Conservation (phyloP, 2,113 vertebrate species). For the Emydocephalus ijimae region DNA sequence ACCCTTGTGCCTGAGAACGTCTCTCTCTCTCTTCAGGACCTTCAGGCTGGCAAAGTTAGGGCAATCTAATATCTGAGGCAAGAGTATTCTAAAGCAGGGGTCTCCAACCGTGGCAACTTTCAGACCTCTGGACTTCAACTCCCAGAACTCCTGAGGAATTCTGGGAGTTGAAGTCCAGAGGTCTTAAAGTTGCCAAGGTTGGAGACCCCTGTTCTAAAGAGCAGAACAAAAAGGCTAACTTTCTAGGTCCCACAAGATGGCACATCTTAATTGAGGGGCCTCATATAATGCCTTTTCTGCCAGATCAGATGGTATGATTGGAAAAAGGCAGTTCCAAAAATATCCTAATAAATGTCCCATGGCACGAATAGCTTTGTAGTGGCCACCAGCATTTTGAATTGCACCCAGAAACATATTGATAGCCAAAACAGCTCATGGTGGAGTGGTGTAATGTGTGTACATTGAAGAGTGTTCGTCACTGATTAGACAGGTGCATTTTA, state of each 20-base stretch:
- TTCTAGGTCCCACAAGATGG: neutral
- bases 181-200: too few species aligned
- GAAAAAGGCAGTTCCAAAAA: neutral
- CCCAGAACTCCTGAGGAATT: too few species aligned
- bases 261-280: neutral
- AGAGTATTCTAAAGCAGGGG: neutral
- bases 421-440: neutral
- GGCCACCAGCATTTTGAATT: neutral
- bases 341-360: neutral
- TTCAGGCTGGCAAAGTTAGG: neutral
- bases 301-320: neutral
- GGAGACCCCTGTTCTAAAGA: neutral
- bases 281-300: neutral
- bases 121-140: too few species aligned
- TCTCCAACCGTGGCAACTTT: too few species aligned
- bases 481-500: neutral
- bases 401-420: neutral
- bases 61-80: neutral
- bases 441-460: neutral
- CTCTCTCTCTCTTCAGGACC: neutral
- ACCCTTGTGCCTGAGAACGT: neutral
- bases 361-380: neutral
- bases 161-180: too few species aligned
- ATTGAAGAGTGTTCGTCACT: neutral
- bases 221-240: neutral